A percentile compares a stretch with the other conserved stretches of the same genome.
Conservation (phyloP, 1,140 invertebrate genomes). For the Drosophila mojavensis region DNA sequence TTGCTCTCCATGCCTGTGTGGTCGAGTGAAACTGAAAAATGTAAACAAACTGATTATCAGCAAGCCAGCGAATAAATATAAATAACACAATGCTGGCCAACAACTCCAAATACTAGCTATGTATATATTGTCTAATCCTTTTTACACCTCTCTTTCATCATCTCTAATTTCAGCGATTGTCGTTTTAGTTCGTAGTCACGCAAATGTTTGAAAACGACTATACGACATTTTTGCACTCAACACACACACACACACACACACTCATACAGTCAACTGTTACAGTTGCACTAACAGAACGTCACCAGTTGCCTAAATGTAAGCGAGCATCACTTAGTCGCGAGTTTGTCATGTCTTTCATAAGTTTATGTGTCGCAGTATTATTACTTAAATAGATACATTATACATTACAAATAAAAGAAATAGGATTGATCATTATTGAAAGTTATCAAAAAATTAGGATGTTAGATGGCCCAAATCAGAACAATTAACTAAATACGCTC, state of each 20-base stretch:
- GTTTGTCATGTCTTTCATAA: not conserved
- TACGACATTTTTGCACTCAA: constrained; percentile 54
- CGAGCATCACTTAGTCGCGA: constrained; percentile 20
- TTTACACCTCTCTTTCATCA: constrained; percentile 21
- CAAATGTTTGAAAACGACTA: constrained; percentile 53
- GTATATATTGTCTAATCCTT: constrained; percentile 31
- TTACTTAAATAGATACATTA: no score
- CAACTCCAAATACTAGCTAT: constrained; percentile 23
- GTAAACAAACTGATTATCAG: constrained; percentile 84
- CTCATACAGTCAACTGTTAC: constrained; percentile 35
- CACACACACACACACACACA: constrained; percentile 27
- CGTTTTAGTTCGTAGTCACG: constrained; percentile 50
- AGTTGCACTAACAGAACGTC: constrained; percentile 69
- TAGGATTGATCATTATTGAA: no score
- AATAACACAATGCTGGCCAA: constrained; percentile 68
- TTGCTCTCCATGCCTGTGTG: constrained; percentile 42
- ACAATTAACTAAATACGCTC: no score
- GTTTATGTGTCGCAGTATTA: not conserved
- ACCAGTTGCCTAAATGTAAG: constrained; percentile 40
- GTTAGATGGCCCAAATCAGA: no score
- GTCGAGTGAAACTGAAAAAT: constrained; percentile 78
- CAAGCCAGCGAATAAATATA: constrained; percentile 83
- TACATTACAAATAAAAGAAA: no score
- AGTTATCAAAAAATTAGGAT: no score
- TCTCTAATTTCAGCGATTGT: constrained; percentile 2